Conservation (phyloP, 2,888 invertebrate genomes). For the Eristalis intricaria region DNA sequence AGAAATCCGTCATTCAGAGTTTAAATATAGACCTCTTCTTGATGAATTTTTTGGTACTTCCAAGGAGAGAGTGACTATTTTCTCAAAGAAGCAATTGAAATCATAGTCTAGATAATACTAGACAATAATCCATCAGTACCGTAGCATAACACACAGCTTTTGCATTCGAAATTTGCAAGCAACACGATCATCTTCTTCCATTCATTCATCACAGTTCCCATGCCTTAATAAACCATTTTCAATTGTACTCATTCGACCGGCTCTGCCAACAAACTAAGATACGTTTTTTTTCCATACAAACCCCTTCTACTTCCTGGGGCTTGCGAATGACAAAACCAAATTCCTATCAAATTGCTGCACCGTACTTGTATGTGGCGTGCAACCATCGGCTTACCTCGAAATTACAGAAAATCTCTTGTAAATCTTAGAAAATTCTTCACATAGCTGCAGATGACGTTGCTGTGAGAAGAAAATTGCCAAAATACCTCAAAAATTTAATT, state of each 20-base stretch:
- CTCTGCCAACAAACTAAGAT: no score
- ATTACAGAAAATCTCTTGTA: conserved; percentile 44
- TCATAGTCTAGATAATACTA: no score
- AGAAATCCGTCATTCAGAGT: background rate
- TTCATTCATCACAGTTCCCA: no score
- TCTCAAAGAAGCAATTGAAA: no score
- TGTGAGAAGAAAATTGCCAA: conserved; percentile 58
- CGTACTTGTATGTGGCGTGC: background rate
- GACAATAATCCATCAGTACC: no score
- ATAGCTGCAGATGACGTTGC: conserved; percentile 55
- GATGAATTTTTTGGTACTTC: background rate
- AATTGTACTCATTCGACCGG: no score
- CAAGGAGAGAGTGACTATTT: background rate
- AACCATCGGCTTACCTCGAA: conserved; percentile 28
- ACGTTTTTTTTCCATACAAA: background rate
- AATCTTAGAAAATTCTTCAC: conserved; percentile 60
- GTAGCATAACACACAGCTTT: no score
- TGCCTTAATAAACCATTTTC: no score
- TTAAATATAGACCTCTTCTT: background rate
- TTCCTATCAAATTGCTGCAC: background rate
- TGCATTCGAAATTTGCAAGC: no score
- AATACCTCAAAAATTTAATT: conserved; percentile 70
- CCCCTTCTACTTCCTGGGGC: background rate
- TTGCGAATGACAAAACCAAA: background rate
- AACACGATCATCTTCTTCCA: no score